Conservation (phyloP, 2,888 invertebrate genomes). For the Ypsolopha sequella region DNA sequence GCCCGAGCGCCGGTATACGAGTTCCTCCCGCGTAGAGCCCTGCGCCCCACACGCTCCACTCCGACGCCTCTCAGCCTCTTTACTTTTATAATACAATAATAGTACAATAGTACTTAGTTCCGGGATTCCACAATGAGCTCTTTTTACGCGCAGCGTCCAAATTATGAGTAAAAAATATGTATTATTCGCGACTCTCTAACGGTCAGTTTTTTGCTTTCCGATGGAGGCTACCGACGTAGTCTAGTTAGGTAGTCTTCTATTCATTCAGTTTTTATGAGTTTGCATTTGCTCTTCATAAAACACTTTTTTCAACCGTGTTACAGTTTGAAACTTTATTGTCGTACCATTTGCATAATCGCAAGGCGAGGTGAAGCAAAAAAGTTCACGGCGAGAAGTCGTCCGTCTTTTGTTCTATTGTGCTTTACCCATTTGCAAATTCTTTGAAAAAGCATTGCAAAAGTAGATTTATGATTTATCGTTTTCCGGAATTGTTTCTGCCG, state of each 20-base stretch:
- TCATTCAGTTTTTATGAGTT: constrained; percentile 44
- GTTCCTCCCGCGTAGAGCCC: constrained; percentile 76
- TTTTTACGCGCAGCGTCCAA: not conserved
- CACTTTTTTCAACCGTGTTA: constrained; percentile 46
- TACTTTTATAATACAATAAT: too few relatives aligned
- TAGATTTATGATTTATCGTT: constrained; percentile 61
- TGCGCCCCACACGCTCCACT: constrained; percentile 25
- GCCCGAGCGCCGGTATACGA: constrained; percentile 76
- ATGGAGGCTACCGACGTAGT: constrained; percentile 32
- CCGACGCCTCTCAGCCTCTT: constrained; percentile 16
- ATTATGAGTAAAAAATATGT: not conserved
- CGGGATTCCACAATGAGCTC: not conserved
- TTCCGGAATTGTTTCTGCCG: constrained; percentile 34
- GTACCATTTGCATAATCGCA: constrained; percentile 64
- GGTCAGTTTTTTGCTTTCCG: constrained; percentile 21
- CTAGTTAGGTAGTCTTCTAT: constrained; percentile 44
- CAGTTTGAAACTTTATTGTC: constrained; percentile 60
- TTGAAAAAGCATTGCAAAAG: constrained; percentile 48
- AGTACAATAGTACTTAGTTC: not conserved
- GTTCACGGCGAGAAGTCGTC: constrained; percentile 14
- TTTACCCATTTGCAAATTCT: constrained; percentile 42
- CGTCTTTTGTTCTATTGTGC: constrained; percentile 49
- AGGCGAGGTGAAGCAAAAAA: constrained; percentile 55
- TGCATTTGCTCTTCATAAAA: constrained; percentile 47
- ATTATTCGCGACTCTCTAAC: constrained; percentile 11